These are phyloP conservation scores for Dryobates pubescens DNA, from an alignment of 2,797 vertebrate species.

Conservation along the genomic window DNA sequence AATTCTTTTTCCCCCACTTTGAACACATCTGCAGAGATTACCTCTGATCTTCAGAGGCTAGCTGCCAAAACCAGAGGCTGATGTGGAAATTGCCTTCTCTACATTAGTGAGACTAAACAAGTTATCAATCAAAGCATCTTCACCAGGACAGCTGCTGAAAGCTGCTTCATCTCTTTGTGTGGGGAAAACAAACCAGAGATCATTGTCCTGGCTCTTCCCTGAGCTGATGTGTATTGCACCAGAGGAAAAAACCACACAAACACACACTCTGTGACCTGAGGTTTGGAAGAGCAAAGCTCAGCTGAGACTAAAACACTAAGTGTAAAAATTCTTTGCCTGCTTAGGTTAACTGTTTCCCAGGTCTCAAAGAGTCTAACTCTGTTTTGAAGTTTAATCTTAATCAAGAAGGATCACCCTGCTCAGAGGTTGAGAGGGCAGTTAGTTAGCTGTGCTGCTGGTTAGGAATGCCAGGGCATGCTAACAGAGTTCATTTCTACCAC, in stretches of 20 bases:
- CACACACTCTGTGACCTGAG: not conserved
- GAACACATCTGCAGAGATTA: not conserved
- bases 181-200: not conserved
- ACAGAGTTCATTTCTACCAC: not conserved
- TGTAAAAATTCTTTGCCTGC: not conserved
- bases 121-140: not conserved
- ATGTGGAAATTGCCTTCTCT: not conserved
- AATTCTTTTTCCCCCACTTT: not conserved
- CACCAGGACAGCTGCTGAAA: not conserved
- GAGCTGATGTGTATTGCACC: not conserved
- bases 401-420: not conserved
- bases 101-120: not conserved
- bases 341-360: not conserved
- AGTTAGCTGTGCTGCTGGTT: not conserved
- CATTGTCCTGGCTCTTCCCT: not conserved
- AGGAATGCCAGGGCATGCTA: not conserved
- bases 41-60: not conserved
- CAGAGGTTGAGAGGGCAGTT: not conserved
- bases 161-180: not conserved
- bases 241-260: not conserved
- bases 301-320: not conserved
- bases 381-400: not conserved
- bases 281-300: not conserved
- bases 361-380: not conserved
- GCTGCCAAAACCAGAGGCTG: not conserved